phyloP scores from a whole-genome alignment of 2,888 invertebrate genomes.

The Rhingia campestris region DNA sequence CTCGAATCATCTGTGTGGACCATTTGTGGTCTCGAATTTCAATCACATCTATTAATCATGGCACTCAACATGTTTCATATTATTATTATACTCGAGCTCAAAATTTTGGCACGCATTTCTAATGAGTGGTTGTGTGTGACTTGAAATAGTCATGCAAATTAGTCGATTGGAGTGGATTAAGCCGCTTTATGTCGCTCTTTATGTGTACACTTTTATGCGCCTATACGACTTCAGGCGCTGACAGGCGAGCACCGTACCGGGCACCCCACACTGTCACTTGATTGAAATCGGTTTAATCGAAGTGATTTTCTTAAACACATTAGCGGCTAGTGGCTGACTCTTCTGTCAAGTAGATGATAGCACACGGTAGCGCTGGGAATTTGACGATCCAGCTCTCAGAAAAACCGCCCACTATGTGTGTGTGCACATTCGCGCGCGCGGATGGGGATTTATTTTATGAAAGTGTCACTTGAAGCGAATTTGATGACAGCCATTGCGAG shows the following conservation, averaged over 20 bases:
- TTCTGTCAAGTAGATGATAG: slow-evolving; percentile 40
- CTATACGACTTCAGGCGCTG: slow-evolving; percentile 42
- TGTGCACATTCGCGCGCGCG: slow-evolving; percentile 5
- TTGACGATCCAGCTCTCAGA: slow-evolving; percentile 49
- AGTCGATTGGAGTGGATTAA: slow-evolving; percentile 68
- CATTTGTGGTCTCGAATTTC: slow-evolving; percentile 60
- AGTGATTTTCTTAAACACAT: slow-evolving; percentile 45
- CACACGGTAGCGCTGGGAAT: slow-evolving; percentile 54
- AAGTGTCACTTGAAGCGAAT: slow-evolving; percentile 68
- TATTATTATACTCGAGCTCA: slow-evolving; percentile 37
- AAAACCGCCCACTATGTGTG: slow-evolving; percentile 65
- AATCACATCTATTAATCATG: slow-evolving; percentile 70
- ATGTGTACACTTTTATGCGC: slow-evolving; percentile 39
- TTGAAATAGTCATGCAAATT: slow-evolving; percentile 71
- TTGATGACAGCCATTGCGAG: slow-evolving; percentile 73
- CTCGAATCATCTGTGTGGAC: slow-evolving; percentile 30
- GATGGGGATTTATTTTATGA: slow-evolving; percentile 50
- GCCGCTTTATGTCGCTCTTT: slow-evolving; percentile 46
- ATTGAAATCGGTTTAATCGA: slow-evolving; percentile 43
- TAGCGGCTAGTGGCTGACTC: slow-evolving; percentile 33
- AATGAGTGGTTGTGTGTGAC: slow-evolving; percentile 48
- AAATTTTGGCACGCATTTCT: slow-evolving; percentile 68
- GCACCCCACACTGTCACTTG: slow-evolving; percentile 19
- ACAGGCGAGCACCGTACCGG: slow-evolving; percentile 34
- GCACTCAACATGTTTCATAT: slow-evolving; percentile 40